Percentiles rank a stretch among this genome's conserved stretches.
Conservation (phyloP, 2,113 vertebrate species). For the Daboia siamensis region DNA sequence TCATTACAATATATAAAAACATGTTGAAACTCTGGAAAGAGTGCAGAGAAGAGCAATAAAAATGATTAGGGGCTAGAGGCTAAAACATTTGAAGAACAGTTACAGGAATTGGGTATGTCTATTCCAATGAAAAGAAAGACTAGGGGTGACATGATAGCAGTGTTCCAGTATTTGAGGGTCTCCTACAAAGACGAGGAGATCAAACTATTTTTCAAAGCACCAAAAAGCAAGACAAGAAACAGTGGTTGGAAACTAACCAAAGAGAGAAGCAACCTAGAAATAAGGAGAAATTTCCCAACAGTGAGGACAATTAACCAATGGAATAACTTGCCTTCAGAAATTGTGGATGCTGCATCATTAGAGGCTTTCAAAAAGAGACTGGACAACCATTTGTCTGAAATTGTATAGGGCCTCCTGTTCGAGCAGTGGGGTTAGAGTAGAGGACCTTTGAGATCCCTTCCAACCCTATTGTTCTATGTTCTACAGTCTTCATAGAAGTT, state of each 20-base stretch:
- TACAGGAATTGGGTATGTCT: background rate
- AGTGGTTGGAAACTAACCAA: background rate
- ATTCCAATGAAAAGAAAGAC: background rate
- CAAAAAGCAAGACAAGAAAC: background rate
- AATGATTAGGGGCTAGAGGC: background rate
- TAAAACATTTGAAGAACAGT: background rate
- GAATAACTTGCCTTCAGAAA: background rate
- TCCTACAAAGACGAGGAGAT: background rate
- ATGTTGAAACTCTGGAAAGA: background rate
- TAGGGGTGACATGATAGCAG: background rate
- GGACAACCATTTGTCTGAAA: background rate
- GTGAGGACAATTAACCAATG: background rate
- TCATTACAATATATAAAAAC: no score
- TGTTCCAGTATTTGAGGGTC: background rate
- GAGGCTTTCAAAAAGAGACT: background rate
- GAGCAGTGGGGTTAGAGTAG: background rate
- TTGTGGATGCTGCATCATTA: background rate
- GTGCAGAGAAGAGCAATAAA: background rate
- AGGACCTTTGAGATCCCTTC: background rate
- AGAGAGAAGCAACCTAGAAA: background rate
- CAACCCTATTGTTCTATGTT: background rate
- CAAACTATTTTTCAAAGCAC: background rate
- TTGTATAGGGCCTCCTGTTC: background rate
- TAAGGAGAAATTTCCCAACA: background rate
- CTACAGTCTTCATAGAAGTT: background rate